A percentile compares a stretch with the other conserved stretches of the same genome.
Evolutionary conservation across 2,888 invertebrate species (phyloP).

Genomic region (Rosalia funebris): DNA sequence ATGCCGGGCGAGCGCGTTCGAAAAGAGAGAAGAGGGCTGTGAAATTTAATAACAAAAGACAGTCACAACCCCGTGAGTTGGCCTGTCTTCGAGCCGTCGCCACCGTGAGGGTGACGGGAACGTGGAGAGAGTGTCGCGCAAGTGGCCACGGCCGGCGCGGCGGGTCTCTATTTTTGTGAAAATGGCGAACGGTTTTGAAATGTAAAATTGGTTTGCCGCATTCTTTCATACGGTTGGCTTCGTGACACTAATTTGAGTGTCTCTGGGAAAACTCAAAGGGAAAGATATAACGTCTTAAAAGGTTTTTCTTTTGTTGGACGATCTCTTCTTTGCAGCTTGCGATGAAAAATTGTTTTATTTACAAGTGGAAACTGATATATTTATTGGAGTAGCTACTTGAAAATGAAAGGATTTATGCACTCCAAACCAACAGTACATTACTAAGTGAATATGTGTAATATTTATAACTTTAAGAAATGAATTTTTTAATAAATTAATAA

Average conservation of each 20-base stretch:
- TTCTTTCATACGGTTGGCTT: slow-evolving; percentile 50
- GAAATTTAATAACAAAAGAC: slow-evolving; percentile 41
- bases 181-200: slow-evolving; percentile 38
- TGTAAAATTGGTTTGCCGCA: slow-evolving; percentile 53
- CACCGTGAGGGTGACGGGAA: slow-evolving; percentile 32
- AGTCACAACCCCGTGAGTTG: slow-evolving; percentile 28
- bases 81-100: slow-evolving; percentile 40
- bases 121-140: not conserved
- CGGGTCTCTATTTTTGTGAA: slow-evolving; percentile 23
- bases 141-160: not conserved
- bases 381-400: slow-evolving; percentile 2
- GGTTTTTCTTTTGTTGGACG: slow-evolving; percentile 37
- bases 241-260: slow-evolving; percentile 54
- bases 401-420: not conserved
- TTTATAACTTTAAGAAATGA: too few relatives aligned
- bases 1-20: slow-evolving; percentile 36
- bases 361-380: slow-evolving; percentile 11
- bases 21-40: slow-evolving; percentile 26
- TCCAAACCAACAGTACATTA: too few relatives aligned
- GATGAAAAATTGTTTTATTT: slow-evolving; percentile 34
- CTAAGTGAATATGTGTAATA: too few relatives aligned
- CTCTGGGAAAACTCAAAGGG: slow-evolving; percentile 38
- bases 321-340: slow-evolving; percentile 20
- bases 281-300: slow-evolving; percentile 39
- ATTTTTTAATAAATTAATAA: too few relatives aligned